Evolutionary conservation across 2,888 invertebrate species (phyloP).

Genomic region (Allacma fusca): DNA sequence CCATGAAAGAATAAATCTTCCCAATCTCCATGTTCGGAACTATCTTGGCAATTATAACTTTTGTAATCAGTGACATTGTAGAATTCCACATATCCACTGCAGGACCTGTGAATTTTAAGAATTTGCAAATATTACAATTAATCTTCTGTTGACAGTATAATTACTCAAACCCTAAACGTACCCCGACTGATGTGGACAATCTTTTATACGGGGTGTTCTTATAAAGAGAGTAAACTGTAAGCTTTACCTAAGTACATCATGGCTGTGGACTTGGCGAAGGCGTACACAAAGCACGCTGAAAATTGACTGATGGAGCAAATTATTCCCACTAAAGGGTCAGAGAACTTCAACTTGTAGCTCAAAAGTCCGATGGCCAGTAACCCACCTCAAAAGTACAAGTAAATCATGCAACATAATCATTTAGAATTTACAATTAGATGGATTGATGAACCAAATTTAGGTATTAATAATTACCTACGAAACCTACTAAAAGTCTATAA

Average conservation of each 20-base stretch:
- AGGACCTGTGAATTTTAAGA: slow-evolving; percentile 50
- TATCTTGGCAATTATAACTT: slow-evolving; percentile 55
- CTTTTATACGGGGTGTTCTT: too few species aligned
- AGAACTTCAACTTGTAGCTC: slow-evolving; percentile 80
- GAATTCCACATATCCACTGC: slow-evolving; percentile 54
- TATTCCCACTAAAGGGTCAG: slow-evolving; percentile 85
- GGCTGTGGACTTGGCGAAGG: slow-evolving; percentile 79
- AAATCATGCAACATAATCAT: background rate
- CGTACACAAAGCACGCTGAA: slow-evolving; percentile 82
- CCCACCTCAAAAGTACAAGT: slow-evolving; percentile 43
- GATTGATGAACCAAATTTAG: too few species aligned
- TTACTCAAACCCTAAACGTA: too few species aligned
- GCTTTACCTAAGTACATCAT: slow-evolving; percentile 79
- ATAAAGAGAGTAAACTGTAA: background rate
- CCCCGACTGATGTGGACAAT: too few species aligned
- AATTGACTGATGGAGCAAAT: slow-evolving; percentile 87
- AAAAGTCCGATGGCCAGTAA: slow-evolving; percentile 77
- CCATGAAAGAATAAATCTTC: slow-evolving; percentile 51
- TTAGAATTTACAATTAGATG: too few species aligned
- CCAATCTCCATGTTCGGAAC: slow-evolving; percentile 50
- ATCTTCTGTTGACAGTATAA: too few species aligned
- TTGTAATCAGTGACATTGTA: slow-evolving; percentile 52
- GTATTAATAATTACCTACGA: too few species aligned
- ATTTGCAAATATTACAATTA: too few species aligned
- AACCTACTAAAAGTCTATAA: slow-evolving; percentile 51